These are phyloP conservation scores for Cynocephalus volans DNA, from an alignment of 2,113 vertebrate species.

Conservation along the genomic window DNA sequence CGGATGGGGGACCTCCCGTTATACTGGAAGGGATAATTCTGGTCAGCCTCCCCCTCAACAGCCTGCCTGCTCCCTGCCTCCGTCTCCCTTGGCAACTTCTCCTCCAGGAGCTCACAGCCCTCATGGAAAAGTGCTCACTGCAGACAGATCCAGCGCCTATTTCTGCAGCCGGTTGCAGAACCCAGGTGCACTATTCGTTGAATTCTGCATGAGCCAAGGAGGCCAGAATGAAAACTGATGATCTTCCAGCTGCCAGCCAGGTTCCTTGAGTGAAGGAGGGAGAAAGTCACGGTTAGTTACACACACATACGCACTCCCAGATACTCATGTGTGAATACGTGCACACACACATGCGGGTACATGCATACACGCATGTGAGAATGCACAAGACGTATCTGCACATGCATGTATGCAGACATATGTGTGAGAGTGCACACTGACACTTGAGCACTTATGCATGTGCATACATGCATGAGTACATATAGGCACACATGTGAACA, in stretches of 20 bases:
- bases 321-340: background rate
- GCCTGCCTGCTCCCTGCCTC: too few relatives aligned
- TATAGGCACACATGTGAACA: too few relatives aligned
- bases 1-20: too few relatives aligned
- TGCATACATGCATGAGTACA: background rate
- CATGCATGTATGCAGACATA: background rate
- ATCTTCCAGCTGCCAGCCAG: background rate
- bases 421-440: background rate
- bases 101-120: background rate
- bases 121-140: accelerated
- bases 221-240: accelerated
- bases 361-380: accelerated
- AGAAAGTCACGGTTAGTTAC: background rate
- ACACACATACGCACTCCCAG: background rate
- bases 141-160: accelerated
- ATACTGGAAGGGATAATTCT: too few relatives aligned
- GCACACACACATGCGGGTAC: background rate
- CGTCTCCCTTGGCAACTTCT: background rate
- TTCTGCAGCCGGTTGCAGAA: background rate
- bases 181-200: background rate
- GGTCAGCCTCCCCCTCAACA: background rate
- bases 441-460: accelerated
- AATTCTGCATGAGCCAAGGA: background rate
- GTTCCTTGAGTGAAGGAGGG: background rate
- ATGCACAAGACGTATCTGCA: background rate